A percentile compares a stretch with the other conserved stretches of the same genome.
Conservation (phyloP, 2,113 vertebrate genomes). For the Chrysochloris asiatica region DNA sequence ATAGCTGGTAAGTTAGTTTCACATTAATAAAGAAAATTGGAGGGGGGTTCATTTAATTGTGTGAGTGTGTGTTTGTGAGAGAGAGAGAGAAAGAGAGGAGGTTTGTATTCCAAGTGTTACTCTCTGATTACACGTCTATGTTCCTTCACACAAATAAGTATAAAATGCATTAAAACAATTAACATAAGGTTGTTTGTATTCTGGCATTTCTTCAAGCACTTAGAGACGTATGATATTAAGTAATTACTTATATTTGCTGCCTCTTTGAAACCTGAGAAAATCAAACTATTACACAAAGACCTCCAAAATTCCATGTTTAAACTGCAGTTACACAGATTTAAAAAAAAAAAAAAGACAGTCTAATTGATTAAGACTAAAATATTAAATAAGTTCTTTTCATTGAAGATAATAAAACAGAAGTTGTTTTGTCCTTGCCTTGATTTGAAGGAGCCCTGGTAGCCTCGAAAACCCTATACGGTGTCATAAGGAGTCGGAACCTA, state of each 20-base stretch:
- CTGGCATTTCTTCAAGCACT: not conserved
- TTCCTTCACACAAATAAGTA: constrained; percentile 9
- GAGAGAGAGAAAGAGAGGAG: too few relatives aligned
- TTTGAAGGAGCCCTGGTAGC: constrained; percentile 5
- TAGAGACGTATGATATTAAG: not conserved
- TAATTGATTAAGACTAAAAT: not conserved
- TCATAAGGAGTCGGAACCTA: too few relatives aligned
- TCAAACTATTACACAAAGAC: constrained; percentile 2
- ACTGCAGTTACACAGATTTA: not conserved
- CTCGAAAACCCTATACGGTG: too few relatives aligned
- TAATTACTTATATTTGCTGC: not conserved
- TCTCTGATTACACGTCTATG: not conserved
- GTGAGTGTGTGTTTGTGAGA: not conserved
- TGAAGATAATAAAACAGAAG: constrained; percentile 14
- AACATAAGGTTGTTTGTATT: not conserved
- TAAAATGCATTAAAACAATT: not conserved
- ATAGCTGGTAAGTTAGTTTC: constrained; percentile 93
- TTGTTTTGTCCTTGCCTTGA: not conserved
- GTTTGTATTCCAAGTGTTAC: not conserved
- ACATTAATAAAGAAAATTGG: not conserved
- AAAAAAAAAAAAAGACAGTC: not conserved
- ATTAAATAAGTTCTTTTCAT: not conserved
- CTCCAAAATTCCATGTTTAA: not conserved
- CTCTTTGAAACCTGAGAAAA: constrained; percentile 30
- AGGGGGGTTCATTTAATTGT: not conserved